A percentile compares a stretch with the other conserved stretches of the same genome.
These are phyloP conservation scores for Zaprionus tsacasi DNA, from an alignment of 1,140 invertebrate species.

Conservation along the genomic window DNA sequence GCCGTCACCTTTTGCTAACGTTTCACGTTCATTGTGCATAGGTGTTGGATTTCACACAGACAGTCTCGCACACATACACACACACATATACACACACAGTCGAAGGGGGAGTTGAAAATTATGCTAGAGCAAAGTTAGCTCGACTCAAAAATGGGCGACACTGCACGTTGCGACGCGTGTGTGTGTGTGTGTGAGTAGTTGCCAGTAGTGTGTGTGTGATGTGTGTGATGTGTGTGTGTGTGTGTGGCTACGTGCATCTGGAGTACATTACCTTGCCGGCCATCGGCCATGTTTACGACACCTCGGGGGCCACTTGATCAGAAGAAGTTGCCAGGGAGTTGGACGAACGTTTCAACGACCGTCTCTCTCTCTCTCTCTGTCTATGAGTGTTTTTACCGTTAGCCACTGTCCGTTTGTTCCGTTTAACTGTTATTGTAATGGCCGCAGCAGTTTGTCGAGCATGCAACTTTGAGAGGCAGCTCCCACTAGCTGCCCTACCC, in stretches of 20 bases:
- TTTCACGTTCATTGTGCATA: constrained; percentile 32
- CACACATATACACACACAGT: background rate
- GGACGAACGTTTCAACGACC: constrained; percentile 51
- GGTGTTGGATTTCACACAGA: constrained; percentile 34
- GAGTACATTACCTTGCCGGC: constrained; percentile 45
- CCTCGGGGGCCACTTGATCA: constrained; percentile 79
- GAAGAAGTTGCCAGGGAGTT: constrained; percentile 76
- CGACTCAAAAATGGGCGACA: constrained; percentile 71
- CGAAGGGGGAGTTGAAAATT: constrained; percentile 41
- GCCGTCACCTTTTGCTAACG: background rate
- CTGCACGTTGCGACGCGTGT: constrained; percentile 43
- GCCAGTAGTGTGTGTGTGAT: constrained; percentile 5
- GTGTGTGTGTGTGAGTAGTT: background rate
- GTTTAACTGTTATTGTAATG: constrained; percentile 20
- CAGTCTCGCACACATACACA: constrained; percentile 5
- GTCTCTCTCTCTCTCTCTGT: background rate
- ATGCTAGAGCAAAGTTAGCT: constrained; percentile 59
- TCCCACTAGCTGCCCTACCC: background rate
- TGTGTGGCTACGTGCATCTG: constrained; percentile 35
- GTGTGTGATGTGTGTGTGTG: constrained; percentile 5
- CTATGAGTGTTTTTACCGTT: constrained; percentile 5
- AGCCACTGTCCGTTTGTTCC: constrained; percentile 4
- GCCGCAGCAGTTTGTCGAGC: constrained; percentile 28
- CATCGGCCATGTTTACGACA: constrained; percentile 72
- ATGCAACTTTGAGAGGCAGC: constrained; percentile 16